A percentile compares a stretch with the other conserved stretches of the same genome.
These are phyloP conservation scores for Brachyhypopomus gauderio DNA, from an alignment of 2,113 vertebrate genomes.

Conservation along the genomic window DNA sequence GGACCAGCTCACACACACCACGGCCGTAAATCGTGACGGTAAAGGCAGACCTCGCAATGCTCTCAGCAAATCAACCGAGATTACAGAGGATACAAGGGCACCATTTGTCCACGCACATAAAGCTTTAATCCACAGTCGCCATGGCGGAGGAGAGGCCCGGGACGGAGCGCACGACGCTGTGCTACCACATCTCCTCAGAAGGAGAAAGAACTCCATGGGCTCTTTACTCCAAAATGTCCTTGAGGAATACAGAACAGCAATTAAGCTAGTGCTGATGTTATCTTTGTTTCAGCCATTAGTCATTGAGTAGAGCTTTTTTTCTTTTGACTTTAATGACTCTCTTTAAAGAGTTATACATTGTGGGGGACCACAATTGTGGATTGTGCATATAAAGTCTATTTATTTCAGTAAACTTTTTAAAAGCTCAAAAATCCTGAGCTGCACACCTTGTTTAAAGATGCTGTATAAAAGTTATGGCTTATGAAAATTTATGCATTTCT, in stretches of 20 bases:
- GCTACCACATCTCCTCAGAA: not conserved
- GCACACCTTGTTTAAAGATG: no score
- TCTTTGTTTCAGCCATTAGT: not conserved
- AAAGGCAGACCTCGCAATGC: conserved; percentile 57
- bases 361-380: not conserved
- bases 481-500: no score
- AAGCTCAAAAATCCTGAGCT: not conserved
- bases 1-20: conserved; percentile 56
- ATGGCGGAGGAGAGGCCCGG: not conserved
- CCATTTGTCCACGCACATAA: conserved; percentile 58
- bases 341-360: not conserved
- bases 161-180: not conserved
- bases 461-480: no score
- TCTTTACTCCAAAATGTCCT: not conserved
- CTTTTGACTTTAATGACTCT: not conserved
- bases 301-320: not conserved
- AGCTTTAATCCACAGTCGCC: conserved; percentile 46
- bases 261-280: not conserved
- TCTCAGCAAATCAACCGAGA: conserved; percentile 59
- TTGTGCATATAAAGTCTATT: not conserved
- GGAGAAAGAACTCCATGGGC: not conserved
- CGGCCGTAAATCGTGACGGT: conserved; percentile 64
- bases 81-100: conserved; percentile 52
- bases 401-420: not conserved
- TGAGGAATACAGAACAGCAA: not conserved